Evolutionary conservation across 2,888 invertebrate species (phyloP).

Genomic region (Marronus borbonicus): DNA sequence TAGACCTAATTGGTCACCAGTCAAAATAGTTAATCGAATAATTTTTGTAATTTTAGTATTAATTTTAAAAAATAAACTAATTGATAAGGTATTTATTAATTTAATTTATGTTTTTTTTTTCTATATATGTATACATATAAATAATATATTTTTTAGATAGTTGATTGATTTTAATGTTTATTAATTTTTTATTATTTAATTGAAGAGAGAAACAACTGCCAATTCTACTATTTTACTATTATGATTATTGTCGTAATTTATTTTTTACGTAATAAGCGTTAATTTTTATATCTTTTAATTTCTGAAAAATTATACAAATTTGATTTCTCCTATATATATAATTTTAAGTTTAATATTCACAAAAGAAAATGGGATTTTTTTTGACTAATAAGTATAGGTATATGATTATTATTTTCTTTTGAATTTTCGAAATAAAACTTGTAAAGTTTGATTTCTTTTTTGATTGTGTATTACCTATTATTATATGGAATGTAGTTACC

Average conservation of each 20-base stretch:
- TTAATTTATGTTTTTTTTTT: slow-evolving; percentile 63
- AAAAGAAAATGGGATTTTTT: slow-evolving; percentile 7
- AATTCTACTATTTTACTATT: slow-evolving; percentile 30
- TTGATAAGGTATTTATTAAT: slow-evolving; percentile 63
- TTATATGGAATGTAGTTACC: slow-evolving; percentile 38
- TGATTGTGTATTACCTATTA: slow-evolving; percentile 14
- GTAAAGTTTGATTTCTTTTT: slow-evolving; percentile 19
- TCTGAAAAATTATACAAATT: slow-evolving; percentile 1
- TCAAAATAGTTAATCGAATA: slow-evolving; percentile 55
- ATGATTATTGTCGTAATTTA: slow-evolving; percentile 40
- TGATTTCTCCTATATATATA: slow-evolving; percentile 25
- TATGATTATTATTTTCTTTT: slow-evolving; percentile 5
- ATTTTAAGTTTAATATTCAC: neutral
- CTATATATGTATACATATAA: slow-evolving; percentile 35
- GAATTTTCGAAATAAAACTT: slow-evolving; percentile 22
- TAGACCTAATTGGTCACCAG: slow-evolving; percentile 53
- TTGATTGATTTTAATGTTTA: slow-evolving; percentile 46
- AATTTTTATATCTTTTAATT: slow-evolving; percentile 38
- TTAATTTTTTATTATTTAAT: slow-evolving; percentile 29
- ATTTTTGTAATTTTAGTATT: slow-evolving; percentile 47
- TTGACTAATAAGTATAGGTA: too few relatives aligned
- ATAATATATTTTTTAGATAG: slow-evolving; percentile 45
- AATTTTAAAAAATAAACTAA: slow-evolving; percentile 47
- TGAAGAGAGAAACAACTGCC: slow-evolving; percentile 29
- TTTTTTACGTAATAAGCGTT: slow-evolving; percentile 35